Evolutionary conservation across 2,797 vertebrate species (phyloP), one percentile per base, ranked within the genome.

Genomic region (Danio albolineatus): DNA sequence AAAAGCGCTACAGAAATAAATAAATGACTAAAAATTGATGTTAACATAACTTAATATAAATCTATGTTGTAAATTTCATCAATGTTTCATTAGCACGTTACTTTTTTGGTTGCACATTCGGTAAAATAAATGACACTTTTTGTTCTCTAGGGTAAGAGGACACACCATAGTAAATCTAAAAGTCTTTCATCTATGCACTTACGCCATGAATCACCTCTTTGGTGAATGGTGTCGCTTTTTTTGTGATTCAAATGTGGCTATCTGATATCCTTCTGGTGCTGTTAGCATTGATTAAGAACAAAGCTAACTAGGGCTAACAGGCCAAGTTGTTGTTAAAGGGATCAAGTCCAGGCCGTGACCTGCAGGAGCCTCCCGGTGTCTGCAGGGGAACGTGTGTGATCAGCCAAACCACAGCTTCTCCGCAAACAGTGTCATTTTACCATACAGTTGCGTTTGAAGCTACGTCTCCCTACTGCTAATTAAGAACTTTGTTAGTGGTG

Each of bases 361-460:
- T 86, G 78, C 76, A 83, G 89, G 79, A 89, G 89, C 84, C 86
- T 75, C 81, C 64, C 75, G 66, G 4, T 44, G 16, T 53, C 57
- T 54, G 13, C 56, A 79, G 57, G 57, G 14, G 44, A 6, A 54
- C 66, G 46, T 21, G 81, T 76, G 49, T 56, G 69, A 76, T 83
- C 21, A 5, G 67, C 65, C 67, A 39, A 28, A 61, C 81, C 43
- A 14, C n/a, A 69, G 41, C 43, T 46, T 59, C 43, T 78, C 49
- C 43, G 69, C 54, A 60, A 70, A 69, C 53, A 49, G 65, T 70
- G 65, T 78, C 76, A 9, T 59, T 51, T 78, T 70, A 78, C 64
- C 76, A 59, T 70, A 28, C 49, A 78, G 16, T 51, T 12, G 43
- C 41, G 76, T 78, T 78, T 78, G 64, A 79, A 71, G 65, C 44